phyloP scores from a whole-genome alignment of 1,140 invertebrate species.

The Drusus annulatus region DNA sequence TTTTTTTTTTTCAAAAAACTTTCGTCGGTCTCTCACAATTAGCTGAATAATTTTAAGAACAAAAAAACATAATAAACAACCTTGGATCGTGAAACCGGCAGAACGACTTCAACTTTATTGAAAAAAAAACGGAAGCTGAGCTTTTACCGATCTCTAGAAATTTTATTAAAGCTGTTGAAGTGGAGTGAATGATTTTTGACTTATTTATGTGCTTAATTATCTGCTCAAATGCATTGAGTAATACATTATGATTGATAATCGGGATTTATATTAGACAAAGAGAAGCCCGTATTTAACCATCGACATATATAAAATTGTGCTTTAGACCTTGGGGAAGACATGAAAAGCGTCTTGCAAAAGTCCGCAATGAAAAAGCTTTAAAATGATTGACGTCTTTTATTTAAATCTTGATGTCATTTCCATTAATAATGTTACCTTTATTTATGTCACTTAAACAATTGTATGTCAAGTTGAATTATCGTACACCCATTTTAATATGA shows the following conservation, averaged over 20 bases:
- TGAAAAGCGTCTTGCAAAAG: too few relatives aligned
- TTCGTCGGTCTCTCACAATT: background rate
- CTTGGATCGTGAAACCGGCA: background rate
- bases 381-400: conserved; percentile 16
- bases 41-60: background rate
- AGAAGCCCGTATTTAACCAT: too few relatives aligned
- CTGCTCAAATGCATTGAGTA: too few relatives aligned
- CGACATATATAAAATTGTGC: too few relatives aligned
- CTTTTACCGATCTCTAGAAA: background rate
- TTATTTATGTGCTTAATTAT: too few relatives aligned
- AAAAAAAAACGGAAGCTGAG: background rate
- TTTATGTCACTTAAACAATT: background rate
- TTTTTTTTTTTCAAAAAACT: background rate
- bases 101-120: background rate
- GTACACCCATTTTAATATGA: background rate
- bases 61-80: too few relatives aligned
- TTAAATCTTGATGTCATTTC: background rate
- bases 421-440: background rate
- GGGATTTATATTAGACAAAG: too few relatives aligned
- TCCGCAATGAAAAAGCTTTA: too few relatives aligned
- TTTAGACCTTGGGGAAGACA: too few relatives aligned
- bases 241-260: too few relatives aligned
- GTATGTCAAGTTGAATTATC: background rate
- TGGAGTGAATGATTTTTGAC: too few relatives aligned
- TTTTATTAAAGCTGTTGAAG: too few relatives aligned